These are phyloP conservation scores for Otus sunia DNA, from an alignment of 2,113 vertebrate species.

Conservation along the genomic window DNA sequence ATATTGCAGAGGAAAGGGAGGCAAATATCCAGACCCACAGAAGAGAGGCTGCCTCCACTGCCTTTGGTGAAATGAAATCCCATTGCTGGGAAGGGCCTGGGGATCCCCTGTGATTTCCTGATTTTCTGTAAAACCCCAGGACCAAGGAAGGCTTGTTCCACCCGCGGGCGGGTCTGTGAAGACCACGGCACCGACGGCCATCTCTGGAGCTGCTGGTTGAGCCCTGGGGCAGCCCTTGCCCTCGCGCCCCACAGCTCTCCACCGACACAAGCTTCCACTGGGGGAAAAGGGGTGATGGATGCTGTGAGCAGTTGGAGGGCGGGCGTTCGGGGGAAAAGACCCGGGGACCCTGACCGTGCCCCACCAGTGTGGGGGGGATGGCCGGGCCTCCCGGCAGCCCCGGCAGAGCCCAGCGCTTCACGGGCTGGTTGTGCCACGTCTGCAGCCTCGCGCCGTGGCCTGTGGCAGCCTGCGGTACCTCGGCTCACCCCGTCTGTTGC, in stretches of 20 bases:
- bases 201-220: fast-evolving
- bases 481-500: not conserved
- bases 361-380: too few relatives aligned
- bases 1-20: not conserved
- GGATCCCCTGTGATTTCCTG: not conserved
- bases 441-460: not conserved
- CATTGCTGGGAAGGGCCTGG: not conserved
- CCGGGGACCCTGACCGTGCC: too few relatives aligned
- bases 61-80: not conserved
- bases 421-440: not conserved
- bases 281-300: not conserved
- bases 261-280: not conserved
- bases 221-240: fast-evolving
- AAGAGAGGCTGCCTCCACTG: not conserved
- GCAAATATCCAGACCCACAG: not conserved
- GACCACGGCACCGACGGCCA: too few relatives aligned
- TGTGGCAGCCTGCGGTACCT: not conserved
- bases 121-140: not conserved
- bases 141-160: too few relatives aligned
- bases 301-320: fast-evolving
- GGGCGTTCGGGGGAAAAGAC: not conserved
- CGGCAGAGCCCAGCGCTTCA: not conserved
- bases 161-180: not conserved
- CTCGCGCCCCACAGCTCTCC: too few relatives aligned
- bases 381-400: too few relatives aligned